Percentiles rank a stretch among this genome's conserved stretches.
These are phyloP conservation scores for Phenganax marumi DNA, from an alignment of 92 coral and sea anemone species.

Conservation along the genomic window DNA sequence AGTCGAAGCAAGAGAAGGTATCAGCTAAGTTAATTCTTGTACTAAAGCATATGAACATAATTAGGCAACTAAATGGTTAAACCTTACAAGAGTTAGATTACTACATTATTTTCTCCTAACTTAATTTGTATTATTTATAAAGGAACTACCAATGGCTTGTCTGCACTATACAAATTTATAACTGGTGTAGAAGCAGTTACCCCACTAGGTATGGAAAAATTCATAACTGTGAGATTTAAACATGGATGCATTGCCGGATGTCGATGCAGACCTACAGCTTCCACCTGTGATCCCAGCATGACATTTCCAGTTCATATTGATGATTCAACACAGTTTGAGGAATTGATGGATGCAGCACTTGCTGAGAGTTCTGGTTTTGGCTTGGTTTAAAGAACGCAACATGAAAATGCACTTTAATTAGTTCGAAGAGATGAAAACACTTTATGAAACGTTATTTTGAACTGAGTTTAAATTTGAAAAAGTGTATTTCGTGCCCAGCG, in stretches of 20 bases:
- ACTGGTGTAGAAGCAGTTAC: slow-evolving; percentile 62
- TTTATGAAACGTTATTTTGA: neutral
- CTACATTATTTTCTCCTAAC: neutral
- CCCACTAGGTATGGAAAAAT: slow-evolving; percentile 61
- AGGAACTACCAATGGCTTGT: neutral
- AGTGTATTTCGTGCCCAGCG: too few relatives aligned
- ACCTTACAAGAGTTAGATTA: neutral
- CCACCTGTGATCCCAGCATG: slow-evolving; percentile 41
- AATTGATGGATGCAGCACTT: neutral
- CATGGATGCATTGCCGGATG: slow-evolving; percentile 57
- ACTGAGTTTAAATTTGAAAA: too few relatives aligned
- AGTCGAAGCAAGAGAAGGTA: slow-evolving; percentile 27
- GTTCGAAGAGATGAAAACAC: neutral
- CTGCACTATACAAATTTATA: slow-evolving; percentile 60
- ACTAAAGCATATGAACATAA: neutral
- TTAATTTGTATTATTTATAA: neutral
- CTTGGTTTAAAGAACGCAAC: neutral
- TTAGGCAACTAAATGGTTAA: neutral
- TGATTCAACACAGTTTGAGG: neutral
- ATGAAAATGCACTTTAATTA: neutral
- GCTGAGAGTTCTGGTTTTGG: slow-evolving; percentile 16
- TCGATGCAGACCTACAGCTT: slow-evolving; percentile 61
- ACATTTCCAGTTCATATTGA: neutral
- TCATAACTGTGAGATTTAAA: slow-evolving; percentile 48
- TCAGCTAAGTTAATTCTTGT: neutral